phyloP scores from a whole-genome alignment of 1,140 invertebrate species.

The Nephotettix cincticeps region DNA sequence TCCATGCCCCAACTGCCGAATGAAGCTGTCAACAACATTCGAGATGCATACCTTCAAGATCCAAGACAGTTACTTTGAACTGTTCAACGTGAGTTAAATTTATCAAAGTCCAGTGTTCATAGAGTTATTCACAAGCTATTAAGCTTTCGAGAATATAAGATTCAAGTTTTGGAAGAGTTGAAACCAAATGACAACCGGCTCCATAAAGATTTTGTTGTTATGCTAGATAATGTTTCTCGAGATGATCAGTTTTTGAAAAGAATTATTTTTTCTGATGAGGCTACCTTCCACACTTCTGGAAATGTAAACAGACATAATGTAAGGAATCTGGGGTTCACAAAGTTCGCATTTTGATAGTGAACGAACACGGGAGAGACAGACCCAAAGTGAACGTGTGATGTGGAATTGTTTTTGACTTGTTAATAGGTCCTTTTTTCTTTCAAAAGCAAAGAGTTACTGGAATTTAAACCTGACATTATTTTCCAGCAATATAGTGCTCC shows the following conservation, averaged over 20 bases:
- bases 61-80: background rate
- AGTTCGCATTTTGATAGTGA: constrained; percentile 21
- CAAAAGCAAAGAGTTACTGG: background rate
- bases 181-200: background rate
- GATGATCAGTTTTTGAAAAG: constrained; percentile 19
- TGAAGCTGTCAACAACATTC: background rate
- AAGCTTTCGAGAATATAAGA: background rate
- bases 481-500: too few relatives aligned
- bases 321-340: constrained; percentile 29
- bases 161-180: background rate
- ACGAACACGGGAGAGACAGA: constrained; percentile 7
- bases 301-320: constrained; percentile 30
- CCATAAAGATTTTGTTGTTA: background rate
- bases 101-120: background rate
- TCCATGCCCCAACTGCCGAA: background rate
- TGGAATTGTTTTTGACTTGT: background rate
- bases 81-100: background rate
- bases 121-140: background rate
- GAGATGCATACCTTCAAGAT: background rate
- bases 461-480: background rate
- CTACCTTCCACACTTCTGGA: constrained; percentile 18
- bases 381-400: constrained; percentile 31
- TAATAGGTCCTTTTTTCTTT: constrained; percentile 29
- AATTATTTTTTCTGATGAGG: constrained; percentile 26
- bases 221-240: background rate